These are phyloP conservation scores for Vimba vimba DNA, from an alignment of 2,113 vertebrate species.

Conservation along the genomic window DNA sequence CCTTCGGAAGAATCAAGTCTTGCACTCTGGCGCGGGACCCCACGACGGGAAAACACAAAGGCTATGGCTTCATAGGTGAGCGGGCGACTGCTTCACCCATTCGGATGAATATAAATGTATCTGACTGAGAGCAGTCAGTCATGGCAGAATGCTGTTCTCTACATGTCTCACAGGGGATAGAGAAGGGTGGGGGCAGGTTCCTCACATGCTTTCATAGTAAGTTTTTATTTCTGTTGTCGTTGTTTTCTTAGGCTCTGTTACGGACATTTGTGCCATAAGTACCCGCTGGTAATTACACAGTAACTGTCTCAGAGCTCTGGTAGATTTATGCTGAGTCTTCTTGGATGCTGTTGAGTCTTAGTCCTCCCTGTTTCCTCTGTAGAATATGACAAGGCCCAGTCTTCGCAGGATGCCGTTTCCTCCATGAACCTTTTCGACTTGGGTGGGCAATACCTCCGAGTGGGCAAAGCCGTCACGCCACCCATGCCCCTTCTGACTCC, in stretches of 20 bases:
- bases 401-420: conserved; percentile 93
- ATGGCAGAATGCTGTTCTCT: conserved; percentile 62
- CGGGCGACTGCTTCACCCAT: background rate
- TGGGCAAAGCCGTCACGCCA: conserved; percentile 93
- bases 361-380: conserved; percentile 63
- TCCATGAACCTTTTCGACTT: conserved; percentile 99
- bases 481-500: conserved; percentile 91
- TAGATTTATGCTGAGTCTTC: conserved; percentile 55
- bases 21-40: conserved; percentile 94
- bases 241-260: conserved; percentile 63
- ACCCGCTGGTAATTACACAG: conserved; percentile 62
- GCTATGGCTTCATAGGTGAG: conserved; percentile 98
- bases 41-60: conserved; percentile 94
- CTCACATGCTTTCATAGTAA: conserved; percentile 64
- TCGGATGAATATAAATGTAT: conserved; percentile 56
- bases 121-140: conserved; percentile 59
- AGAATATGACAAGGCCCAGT: conserved; percentile 98
- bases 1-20: conserved; percentile 97
- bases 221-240: conserved; percentile 64
- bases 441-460: conserved; percentile 93
- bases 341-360: conserved; percentile 14
- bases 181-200: conserved; percentile 62
- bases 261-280: conserved; percentile 63
- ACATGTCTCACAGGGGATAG: conserved; percentile 61
- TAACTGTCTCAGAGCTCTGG: conserved; percentile 62